Conservation (phyloP, 2,797 vertebrate species). For the Hemitrygon akajei region DNA sequence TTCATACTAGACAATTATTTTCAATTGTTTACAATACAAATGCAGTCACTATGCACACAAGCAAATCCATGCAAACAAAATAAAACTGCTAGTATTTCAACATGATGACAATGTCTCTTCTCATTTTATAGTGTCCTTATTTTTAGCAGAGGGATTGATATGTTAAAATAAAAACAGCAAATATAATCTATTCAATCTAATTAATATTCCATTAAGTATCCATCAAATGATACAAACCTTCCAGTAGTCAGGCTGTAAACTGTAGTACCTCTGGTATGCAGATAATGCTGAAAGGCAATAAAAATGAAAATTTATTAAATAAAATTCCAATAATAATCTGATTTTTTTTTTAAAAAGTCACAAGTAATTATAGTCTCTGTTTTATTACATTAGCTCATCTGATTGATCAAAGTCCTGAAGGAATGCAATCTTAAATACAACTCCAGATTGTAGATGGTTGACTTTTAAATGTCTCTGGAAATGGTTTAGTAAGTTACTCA, state of each 20-base stretch:
- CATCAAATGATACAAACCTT: conserved; percentile 68
- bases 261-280: conserved; percentile 99
- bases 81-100: not conserved
- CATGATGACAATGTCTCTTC: not conserved
- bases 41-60: not conserved
- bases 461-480: too few species aligned
- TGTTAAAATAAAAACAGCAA: not conserved
- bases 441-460: too few species aligned
- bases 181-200: not conserved
- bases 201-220: conserved; percentile 1
- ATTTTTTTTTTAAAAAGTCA: too few species aligned
- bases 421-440: too few species aligned
- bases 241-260: conserved; percentile 98
- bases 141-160: not conserved
- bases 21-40: not conserved
- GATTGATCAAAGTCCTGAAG: too few species aligned
- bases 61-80: not conserved
- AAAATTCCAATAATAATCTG: conserved; percentile 40
- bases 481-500: too few species aligned
- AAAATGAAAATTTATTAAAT: conserved; percentile 40
- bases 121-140: not conserved
- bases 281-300: conserved; percentile 77
- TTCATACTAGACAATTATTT: not conserved
- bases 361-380: too few species aligned
- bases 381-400: too few species aligned